phyloP scores from a whole-genome alignment of 2,888 invertebrate genomes.

The Enchytraeus crypticus region DNA sequence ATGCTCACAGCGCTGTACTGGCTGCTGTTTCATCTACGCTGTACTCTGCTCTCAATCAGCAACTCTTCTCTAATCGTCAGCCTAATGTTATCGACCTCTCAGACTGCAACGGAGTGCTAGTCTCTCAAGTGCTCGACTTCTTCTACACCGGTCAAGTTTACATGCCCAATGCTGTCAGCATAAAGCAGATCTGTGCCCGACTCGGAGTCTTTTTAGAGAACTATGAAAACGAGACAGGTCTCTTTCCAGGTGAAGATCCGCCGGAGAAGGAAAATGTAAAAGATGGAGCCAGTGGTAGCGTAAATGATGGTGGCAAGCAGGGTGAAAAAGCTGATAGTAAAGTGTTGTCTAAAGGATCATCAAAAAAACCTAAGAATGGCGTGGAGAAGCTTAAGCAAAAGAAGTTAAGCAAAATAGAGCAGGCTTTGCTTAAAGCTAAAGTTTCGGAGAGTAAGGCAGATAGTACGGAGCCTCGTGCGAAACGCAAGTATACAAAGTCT shows the following conservation, averaged over 20 bases:
- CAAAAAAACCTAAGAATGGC: too few relatives aligned
- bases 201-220: neutral
- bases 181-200: neutral
- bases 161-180: neutral
- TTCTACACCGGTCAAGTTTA: neutral
- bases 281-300: too few relatives aligned
- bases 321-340: too few relatives aligned
- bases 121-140: neutral
- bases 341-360: too few relatives aligned
- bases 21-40: slow-evolving; percentile 5
- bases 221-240: neutral
- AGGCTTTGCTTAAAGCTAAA: too few relatives aligned
- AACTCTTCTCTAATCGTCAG: slow-evolving; percentile 3
- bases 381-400: too few relatives aligned
- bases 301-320: too few relatives aligned
- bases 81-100: slow-evolving; percentile 9
- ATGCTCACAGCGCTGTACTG: slow-evolving; percentile 11
- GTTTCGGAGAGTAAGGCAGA: too few relatives aligned
- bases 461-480: too few relatives aligned
- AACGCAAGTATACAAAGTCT: too few relatives aligned
- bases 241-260: neutral
- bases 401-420: too few relatives aligned
- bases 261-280: neutral
- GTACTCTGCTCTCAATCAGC: slow-evolving; percentile 7
- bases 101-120: neutral